Base-by-base conservation (phyloP, 2,113 vertebrate genomes). In the Halcyon malimbica region DNA sequence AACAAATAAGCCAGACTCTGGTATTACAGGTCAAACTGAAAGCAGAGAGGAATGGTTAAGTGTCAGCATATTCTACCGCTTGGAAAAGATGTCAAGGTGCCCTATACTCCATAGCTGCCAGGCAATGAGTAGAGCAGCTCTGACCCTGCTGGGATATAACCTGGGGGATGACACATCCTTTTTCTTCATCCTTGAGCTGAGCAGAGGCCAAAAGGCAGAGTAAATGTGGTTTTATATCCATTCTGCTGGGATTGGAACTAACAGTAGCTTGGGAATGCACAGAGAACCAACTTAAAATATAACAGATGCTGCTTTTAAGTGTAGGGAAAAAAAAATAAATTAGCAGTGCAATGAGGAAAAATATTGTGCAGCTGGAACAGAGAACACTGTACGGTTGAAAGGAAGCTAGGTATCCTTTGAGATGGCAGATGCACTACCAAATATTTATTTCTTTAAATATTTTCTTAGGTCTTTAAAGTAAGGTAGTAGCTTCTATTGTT, bases 381-480 rank as follows among this genome's bases (percentile, higher is more conserved):
- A 76, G 41, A 84, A 62, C 41, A 15, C 60, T 42, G 39, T 25
- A 48, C 39, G 41, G 69, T 77, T 91, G 67, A 95, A 94, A 85
- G 86, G 41, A 87, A 93, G 62, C 37, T 62, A 87, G 83, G 64
- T 91, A 65, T 77, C 59, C 92, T 95, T 96, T 94, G 89, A 96
- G 90, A 89, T 71, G 78, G 75, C 90, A 95, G 86, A 76, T 67
- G 74, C 75, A 50, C 28, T 82, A 85, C 48, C 81, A 95, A 94
- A 89, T 96, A 95, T 92, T 94, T 96, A 87, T 95, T 94, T 80
- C 39, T 93, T 94, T 8, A 95, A 95, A 88, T 95, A 86, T 94
- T 95, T 96, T 93, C 90, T 91, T 81, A 88, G 80, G 60, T 91
- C 93, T 95, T 93, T 88, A 83, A 91, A 91, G 54, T 62, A 85